Evolutionary conservation across 1,140 invertebrate species (phyloP).

Genomic region (Matsumurasca onukii): DNA sequence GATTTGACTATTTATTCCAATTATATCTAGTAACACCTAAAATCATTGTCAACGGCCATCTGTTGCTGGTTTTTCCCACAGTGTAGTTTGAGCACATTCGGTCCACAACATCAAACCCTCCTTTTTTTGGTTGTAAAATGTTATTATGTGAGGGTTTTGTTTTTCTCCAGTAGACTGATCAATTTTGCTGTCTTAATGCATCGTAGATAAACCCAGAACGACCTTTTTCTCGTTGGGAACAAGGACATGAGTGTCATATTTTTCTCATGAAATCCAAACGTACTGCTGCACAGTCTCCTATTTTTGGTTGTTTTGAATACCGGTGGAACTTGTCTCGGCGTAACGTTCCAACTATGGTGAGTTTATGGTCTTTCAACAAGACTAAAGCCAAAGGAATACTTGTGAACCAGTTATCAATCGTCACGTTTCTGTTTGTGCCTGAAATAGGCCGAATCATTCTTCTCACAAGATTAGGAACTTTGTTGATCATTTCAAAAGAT

Average conservation of each 20-base stretch:
- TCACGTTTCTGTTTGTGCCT: conserved; percentile 46
- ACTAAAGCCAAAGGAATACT: conserved; percentile 44
- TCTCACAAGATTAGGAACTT: conserved; percentile 43
- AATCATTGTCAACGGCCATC: too few species aligned
- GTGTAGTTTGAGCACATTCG: too few species aligned
- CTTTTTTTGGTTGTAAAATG: too few species aligned
- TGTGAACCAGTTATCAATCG: conserved; percentile 48
- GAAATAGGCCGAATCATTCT: conserved; percentile 43
- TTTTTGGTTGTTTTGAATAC: conserved; percentile 38
- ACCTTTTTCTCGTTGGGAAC: background rate
- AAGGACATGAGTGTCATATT: too few species aligned
- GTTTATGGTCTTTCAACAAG: conserved; percentile 42
- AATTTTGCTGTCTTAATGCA: conserved; percentile 14
- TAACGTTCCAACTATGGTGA: conserved; percentile 44
- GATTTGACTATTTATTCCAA: too few species aligned
- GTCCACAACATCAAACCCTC: too few species aligned
- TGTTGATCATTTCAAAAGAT: conserved; percentile 40
- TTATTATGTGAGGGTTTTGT: too few species aligned
- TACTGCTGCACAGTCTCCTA: too few species aligned
- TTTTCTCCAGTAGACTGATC: background rate
- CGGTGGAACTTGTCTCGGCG: conserved; percentile 40
- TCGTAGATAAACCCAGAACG: background rate
- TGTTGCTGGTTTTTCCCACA: too few species aligned
- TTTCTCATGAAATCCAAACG: background rate
- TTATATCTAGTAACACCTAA: too few species aligned